Conservation (phyloP, 2,797 vertebrate species). For the Manis javanica region DNA sequence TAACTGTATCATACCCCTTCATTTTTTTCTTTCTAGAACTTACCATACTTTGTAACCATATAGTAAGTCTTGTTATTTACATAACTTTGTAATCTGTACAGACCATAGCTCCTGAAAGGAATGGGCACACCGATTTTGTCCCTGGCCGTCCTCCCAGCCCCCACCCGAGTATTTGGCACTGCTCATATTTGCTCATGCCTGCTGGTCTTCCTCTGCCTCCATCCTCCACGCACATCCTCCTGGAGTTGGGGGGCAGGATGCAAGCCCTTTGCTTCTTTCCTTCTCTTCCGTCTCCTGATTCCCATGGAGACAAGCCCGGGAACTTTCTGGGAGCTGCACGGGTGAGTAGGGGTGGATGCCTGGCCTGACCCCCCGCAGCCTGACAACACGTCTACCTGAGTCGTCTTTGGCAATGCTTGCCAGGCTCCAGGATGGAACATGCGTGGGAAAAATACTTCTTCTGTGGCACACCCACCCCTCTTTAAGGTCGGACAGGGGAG, state of each 20-base stretch:
- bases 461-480: background rate
- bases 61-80: background rate
- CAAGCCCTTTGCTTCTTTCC: background rate
- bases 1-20: background rate
- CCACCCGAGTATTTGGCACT: fast-evolving
- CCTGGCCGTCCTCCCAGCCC: background rate
- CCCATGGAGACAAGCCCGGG: constrained; percentile 46
- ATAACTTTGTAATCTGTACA: fast-evolving
- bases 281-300: background rate
- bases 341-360: background rate
- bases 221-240: background rate
- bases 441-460: background rate
- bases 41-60: background rate
- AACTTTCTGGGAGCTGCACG: background rate
- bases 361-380: background rate
- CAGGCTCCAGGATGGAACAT: background rate
- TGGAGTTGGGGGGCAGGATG: background rate
- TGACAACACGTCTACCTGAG: background rate
- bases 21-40: background rate
- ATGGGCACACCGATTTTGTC: fast-evolving
- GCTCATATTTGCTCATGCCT: fast-evolving
- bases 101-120: background rate
- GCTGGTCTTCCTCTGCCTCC: fast-evolving
- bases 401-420: constrained; percentile 15
- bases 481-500: background rate